Evolutionary conservation across 2,113 vertebrate species (phyloP), one percentile per base, ranked within the genome.

Genomic region (Ursus arctos): DNA sequence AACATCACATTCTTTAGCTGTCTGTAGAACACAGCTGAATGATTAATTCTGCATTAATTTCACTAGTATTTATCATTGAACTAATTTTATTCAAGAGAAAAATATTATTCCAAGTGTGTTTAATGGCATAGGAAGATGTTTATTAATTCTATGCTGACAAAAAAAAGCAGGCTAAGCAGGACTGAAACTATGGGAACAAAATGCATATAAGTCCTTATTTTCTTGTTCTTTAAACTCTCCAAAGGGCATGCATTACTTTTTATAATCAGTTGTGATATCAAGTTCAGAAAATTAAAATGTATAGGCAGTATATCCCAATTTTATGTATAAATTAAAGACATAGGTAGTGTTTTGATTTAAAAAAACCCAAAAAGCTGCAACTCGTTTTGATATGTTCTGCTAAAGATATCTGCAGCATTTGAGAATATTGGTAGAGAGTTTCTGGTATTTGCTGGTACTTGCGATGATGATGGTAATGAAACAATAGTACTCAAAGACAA

Each of bases 251-350:
- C 40, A 74, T 43, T 77, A 94, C 40, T 65, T 71, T 93, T 71
- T 79, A 95, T 91, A 79, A 88, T 40, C n/a, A 36, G 31, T 63
- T 65, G 91, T 28, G 59, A 36, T 24, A 51, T 83, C 18, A 92
- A 85, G 16, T 82, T 82, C 61, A 33, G 72, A 69, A 77, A 22
- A 36, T 12, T 11, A 55, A 83, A 59, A 79, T 22, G n/a, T 69
- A 69, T 19, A 83, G 14, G 14, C 9, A 18, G 22, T 47, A 92
- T 53, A 7, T 97, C 16, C 28, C 40, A 79, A 94, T 87, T 57
- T 93, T 79, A 97, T 83, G 93, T 69, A 82, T 85, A 88, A 94
- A 85, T 69, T 80, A 53, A 88, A 97, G 95, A 72, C 22, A 22
- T 0, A 76, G 5, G 43, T 18, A 61, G 31, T 72, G 13, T 72